These are phyloP conservation scores for Catocala sponsa DNA, from an alignment of 2,888 invertebrate genomes.

Conservation along the genomic window DNA sequence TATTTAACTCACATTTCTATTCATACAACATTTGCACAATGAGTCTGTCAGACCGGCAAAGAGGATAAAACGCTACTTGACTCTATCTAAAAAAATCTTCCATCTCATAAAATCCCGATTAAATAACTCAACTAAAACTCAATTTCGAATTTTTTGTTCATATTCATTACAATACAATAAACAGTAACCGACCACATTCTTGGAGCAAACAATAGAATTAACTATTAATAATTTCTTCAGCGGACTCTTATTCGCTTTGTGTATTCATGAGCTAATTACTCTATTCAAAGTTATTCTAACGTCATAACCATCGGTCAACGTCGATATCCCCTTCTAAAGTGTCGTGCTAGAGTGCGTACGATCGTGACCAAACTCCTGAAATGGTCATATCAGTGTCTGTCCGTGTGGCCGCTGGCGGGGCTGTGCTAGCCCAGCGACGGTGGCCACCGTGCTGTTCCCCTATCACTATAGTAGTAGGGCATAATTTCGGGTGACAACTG, in stretches of 20 bases:
- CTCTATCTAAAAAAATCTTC: constrained; percentile 37
- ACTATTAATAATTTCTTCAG: constrained; percentile 69
- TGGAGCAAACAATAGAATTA: constrained; percentile 65
- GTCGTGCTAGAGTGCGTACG: constrained; percentile 71
- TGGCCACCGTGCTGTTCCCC: constrained; percentile 42
- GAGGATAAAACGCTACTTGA: constrained; percentile 36
- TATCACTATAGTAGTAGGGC: constrained; percentile 64
- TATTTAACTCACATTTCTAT: constrained; percentile 40
- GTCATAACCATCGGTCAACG: constrained; percentile 84
- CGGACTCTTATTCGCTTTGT: constrained; percentile 69
- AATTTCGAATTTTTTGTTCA: constrained; percentile 29
- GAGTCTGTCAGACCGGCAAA: constrained; percentile 41
- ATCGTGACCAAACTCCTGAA: constrained; percentile 85
- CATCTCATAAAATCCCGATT: constrained; percentile 26
- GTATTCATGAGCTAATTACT: constrained; percentile 83
- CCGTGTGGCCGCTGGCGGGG: constrained; percentile 69
- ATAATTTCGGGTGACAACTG: constrained; percentile 61
- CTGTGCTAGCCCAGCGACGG: constrained; percentile 28
- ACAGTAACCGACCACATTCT: constrained; percentile 59
- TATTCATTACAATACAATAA: constrained; percentile 60
- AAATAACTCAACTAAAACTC: constrained; percentile 28
- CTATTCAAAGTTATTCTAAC: constrained; percentile 86
- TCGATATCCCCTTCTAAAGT: constrained; percentile 78
- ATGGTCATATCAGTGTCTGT: constrained; percentile 74
- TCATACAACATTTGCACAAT: constrained; percentile 45